A percentile compares a stretch with the other conserved stretches of the same genome.
Evolutionary conservation across 1,140 invertebrate species (phyloP).

Genomic region (Drosophila nasuta): DNA sequence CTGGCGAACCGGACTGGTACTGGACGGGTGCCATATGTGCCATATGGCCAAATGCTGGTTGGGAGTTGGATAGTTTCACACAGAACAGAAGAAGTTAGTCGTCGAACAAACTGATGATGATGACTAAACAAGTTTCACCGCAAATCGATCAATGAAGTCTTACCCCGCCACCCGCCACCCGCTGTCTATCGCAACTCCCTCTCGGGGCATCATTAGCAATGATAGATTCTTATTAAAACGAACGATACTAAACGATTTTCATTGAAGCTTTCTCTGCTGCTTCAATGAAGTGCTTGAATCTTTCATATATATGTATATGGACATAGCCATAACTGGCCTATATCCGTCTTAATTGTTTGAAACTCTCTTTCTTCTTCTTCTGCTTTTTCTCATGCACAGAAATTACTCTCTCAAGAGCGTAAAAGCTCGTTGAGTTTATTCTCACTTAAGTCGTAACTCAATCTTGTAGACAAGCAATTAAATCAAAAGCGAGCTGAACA

Average conservation of each 20-base stretch:
- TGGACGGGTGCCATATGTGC: constrained; percentile 38
- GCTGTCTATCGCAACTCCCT: not conserved
- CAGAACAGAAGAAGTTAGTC: not conserved
- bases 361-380: not conserved
- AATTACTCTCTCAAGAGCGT: constrained; percentile 1
- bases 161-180: too few relatives aligned
- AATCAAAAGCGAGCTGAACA: not conserved
- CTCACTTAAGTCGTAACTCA: too few relatives aligned
- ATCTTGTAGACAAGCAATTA: too few relatives aligned
- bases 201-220: constrained; percentile 9
- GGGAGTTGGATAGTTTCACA: too few relatives aligned
- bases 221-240: constrained; percentile 25
- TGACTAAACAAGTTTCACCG: constrained; percentile 43
- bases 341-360: not conserved
- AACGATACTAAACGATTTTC: constrained; percentile 15
- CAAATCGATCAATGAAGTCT: constrained; percentile 42
- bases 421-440: too few relatives aligned
- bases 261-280: constrained; percentile 26
- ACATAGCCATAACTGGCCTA: constrained; percentile 10
- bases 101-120: constrained; percentile 25
- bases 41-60: constrained; percentile 18
- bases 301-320: not conserved
- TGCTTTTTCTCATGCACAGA: not conserved
- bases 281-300: constrained; percentile 2
- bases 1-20: constrained; percentile 8